phyloP scores from a whole-genome alignment of 2,113 vertebrate species.

The Meleagris gallopavo region DNA sequence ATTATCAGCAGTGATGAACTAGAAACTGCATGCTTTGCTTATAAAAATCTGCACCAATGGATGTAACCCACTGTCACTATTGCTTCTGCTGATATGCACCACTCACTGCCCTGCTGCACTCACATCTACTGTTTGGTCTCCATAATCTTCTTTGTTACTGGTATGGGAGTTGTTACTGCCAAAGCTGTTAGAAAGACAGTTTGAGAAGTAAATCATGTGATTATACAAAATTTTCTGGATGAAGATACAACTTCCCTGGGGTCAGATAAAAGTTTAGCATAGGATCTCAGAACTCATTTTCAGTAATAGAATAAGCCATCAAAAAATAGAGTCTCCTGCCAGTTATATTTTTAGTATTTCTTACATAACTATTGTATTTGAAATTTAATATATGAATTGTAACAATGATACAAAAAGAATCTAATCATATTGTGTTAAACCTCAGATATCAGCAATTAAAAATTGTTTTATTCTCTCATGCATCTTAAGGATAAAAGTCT shows the following conservation, averaged over 20 bases:
- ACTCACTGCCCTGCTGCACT: too few relatives aligned
- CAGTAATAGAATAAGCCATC: background rate
- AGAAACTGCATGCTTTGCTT: too few relatives aligned
- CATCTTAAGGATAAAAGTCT: background rate
- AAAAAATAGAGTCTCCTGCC: background rate
- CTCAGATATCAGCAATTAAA: background rate
- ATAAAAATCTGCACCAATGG: too few relatives aligned
- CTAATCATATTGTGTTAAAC: rapidly evolving
- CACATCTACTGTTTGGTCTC: too few relatives aligned
- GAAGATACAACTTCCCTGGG: rapidly evolving
- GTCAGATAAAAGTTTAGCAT: background rate
- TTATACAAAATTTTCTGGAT: background rate
- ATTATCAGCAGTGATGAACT: too few relatives aligned
- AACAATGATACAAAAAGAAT: background rate
- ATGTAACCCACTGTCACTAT: too few relatives aligned
- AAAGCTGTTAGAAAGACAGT: background rate
- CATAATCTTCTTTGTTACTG: background rate
- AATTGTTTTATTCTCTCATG: background rate
- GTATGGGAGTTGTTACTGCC: background rate
- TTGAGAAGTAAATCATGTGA: background rate
- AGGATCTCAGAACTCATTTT: background rate
- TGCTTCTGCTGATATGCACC: too few relatives aligned
- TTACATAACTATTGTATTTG: background rate
- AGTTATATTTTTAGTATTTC: background rate
- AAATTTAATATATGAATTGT: background rate